Base-by-base conservation (phyloP, 2,888 invertebrate species). In the Dryadula phaetusa region DNA sequence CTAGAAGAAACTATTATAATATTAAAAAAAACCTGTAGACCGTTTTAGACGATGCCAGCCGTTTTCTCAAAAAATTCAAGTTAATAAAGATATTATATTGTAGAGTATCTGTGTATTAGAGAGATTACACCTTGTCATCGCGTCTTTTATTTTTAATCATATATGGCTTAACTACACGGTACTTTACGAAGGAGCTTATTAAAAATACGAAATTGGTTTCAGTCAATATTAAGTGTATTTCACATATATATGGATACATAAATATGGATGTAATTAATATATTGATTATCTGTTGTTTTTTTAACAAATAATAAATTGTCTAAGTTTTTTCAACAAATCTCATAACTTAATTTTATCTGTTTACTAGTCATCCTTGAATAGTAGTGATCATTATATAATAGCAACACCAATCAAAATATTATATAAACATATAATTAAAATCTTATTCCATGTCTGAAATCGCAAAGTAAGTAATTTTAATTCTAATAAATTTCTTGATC, bases 61-160 rank as follows among this genome's bases (percentile, higher is more conserved):
- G n/a, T n/a, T n/a, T n/a, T n/a, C n/a, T n/a, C 37, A 37, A 10
- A 12, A 2, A 37, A 37, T 1, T 37, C 12, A 37, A 3, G 2
- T 10, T 10, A 37, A 34, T 34, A 37, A 10, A 12, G 12, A 6
- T 3, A 12, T 4, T 42, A 14, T 16, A 52, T 16, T 16, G 16
- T 52, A 16, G 4, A 28, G 0, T 16, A 52, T 52, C 28, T 16
- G 49, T 28, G 49, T 52, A 52, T 52, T n/a, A 16, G 28, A 52
- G 16, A 52, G 49, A 52, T 52, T 52, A 52, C 25, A 49, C 25
- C n/a, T 0, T 49, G 25, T 49, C 28, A 7, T 28, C 49, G 16
- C 49, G 16, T 52, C 28, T 52, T 52, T 28, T 28, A 52, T 28
- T 16, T 25, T 52, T 52, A 52, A 52, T 28, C 49, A 52, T 52